These are phyloP conservation scores for Neosilurus hyrtlii DNA, from an alignment of 2,797 vertebrate species.

Conservation along the genomic window DNA sequence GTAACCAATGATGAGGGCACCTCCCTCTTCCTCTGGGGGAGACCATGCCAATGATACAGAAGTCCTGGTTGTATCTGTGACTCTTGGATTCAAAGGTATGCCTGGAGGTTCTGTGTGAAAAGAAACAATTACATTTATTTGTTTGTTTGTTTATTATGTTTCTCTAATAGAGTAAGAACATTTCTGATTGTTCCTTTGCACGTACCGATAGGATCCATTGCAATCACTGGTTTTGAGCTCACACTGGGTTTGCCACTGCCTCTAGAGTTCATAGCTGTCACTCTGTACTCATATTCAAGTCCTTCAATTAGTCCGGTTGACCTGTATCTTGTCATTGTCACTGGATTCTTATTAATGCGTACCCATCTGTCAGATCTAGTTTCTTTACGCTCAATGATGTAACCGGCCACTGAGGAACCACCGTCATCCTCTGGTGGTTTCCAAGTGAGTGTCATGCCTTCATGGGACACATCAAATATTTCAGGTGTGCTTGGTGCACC, in stretches of 20 bases:
- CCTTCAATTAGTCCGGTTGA: conserved; percentile 95
- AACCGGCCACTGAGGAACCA: conserved; percentile 90
- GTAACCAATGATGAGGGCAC: conserved; percentile 89
- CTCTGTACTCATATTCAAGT: conserved; percentile 91
- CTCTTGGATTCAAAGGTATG: conserved; percentile 86
- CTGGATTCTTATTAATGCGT: conserved; percentile 89
- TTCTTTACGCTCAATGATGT: conserved; percentile 96
- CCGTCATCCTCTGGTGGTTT: conserved; percentile 89
- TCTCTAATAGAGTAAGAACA: background rate
- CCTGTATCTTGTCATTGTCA: conserved; percentile 96
- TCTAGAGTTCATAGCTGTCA: conserved; percentile 95
- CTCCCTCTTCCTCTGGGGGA: conserved; percentile 92
- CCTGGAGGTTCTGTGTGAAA: conserved; percentile 86
- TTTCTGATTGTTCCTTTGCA: conserved; percentile 18
- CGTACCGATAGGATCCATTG: conserved; percentile 97
- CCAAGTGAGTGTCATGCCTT: conserved; percentile 98
- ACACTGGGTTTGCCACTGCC: conserved; percentile 90
- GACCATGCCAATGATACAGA: conserved; percentile 95
- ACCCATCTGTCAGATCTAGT: conserved; percentile 91
- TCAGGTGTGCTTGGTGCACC: conserved; percentile 89
- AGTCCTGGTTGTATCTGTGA: conserved; percentile 94
- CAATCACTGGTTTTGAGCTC: conserved; percentile 82
- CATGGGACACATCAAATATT: conserved; percentile 89
- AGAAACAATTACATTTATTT: background rate
- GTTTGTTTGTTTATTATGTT: background rate